These are phyloP conservation scores for Astyanax mexicanus DNA, from an alignment of 2,797 vertebrate species.

Conservation along the genomic window DNA sequence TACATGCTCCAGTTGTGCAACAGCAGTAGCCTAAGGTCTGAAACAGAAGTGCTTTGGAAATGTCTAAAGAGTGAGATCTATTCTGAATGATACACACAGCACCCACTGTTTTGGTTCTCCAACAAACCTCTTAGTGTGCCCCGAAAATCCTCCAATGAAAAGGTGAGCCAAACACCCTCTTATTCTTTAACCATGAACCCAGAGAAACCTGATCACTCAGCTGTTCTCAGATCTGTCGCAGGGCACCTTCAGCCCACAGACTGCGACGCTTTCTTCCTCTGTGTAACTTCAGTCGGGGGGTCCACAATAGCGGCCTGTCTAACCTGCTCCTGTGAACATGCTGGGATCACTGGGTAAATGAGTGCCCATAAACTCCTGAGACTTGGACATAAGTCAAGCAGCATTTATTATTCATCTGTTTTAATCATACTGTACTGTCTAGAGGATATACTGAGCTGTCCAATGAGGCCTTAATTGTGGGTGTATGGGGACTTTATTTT, in stretches of 20 bases:
- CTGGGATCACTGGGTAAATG: slow-evolving; percentile 15
- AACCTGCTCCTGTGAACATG: slow-evolving; percentile 25
- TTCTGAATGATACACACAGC: slow-evolving; percentile 1
- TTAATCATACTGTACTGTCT: too few relatives aligned
- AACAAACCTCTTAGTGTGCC: slow-evolving; percentile 1
- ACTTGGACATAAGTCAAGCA: too few relatives aligned
- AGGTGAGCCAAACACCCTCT: neutral
- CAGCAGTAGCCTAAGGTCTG: neutral
- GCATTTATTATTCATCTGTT: too few relatives aligned
- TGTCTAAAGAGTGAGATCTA: neutral
- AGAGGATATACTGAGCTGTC: too few relatives aligned
- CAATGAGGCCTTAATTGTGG: too few relatives aligned
- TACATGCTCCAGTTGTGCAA: neutral
- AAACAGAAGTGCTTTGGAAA: neutral
- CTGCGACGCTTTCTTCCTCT: slow-evolving; percentile 1
- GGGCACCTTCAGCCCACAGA: neutral
- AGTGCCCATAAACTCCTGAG: slow-evolving; percentile 11
- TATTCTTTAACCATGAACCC: neutral
- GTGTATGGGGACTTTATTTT: too few relatives aligned
- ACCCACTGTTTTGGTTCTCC: neutral
- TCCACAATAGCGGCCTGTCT: slow-evolving; percentile 15
- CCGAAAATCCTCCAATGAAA: neutral
- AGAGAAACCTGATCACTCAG: slow-evolving; percentile 24
- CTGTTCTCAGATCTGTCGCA: neutral
- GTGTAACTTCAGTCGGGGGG: slow-evolving; percentile 20